Conservation (phyloP, 2,797 vertebrate genomes). For the Tamandua tetradactyla region DNA sequence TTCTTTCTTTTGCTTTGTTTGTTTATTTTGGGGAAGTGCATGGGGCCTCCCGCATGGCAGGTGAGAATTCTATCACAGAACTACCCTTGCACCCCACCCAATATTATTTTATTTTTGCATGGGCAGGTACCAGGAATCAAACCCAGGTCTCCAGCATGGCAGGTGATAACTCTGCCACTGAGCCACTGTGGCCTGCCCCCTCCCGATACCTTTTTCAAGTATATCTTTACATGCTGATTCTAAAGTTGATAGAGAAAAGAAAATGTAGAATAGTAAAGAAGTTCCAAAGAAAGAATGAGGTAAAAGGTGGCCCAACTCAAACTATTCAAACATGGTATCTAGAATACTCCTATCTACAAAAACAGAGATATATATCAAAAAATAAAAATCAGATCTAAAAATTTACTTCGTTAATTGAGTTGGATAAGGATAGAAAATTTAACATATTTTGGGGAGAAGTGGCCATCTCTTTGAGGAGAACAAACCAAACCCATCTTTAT, state of each 20-base stretch:
- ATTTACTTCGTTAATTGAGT: background rate
- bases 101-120: no score
- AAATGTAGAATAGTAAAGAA: background rate
- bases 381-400: background rate
- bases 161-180: no score
- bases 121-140: no score
- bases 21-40: no score
- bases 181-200: no score
- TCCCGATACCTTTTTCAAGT: background rate
- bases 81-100: no score
- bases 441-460: background rate
- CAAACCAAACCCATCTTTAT: background rate
- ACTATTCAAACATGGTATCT: background rate
- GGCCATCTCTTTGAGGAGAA: background rate
- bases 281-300: background rate
- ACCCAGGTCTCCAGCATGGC: no score
- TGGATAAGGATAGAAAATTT: background rate
- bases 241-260: background rate
- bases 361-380: background rate
- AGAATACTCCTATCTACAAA: background rate
- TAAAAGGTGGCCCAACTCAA: constrained; percentile 20
- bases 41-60: no score
- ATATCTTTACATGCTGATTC: background rate
- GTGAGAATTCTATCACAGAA: no score
- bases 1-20: no score